Percentiles rank a stretch among this genome's conserved stretches.
Evolutionary conservation across 2,113 vertebrate species (phyloP).

Genomic region (Rynchops niger): DNA sequence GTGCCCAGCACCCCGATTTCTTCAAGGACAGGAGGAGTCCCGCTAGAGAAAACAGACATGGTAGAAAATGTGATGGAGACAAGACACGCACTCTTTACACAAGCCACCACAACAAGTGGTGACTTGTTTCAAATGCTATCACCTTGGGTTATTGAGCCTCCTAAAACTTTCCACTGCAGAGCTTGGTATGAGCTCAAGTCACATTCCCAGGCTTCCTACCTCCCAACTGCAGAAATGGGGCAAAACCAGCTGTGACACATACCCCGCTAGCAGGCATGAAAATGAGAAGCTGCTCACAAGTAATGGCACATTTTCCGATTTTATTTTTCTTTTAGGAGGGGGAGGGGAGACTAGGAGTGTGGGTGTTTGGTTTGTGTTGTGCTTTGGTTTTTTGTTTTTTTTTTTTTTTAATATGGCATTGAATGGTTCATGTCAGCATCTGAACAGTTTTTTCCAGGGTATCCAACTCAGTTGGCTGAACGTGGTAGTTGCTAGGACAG

Average conservation of each 20-base stretch:
- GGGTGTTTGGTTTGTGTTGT: neutral
- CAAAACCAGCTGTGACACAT: neutral
- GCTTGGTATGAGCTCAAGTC: neutral
- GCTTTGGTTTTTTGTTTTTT: neutral
- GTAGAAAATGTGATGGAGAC: fast-evolving
- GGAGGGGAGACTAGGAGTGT: no score
- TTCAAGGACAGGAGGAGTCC: neutral
- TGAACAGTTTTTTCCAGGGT: neutral
- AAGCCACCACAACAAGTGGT: neutral
- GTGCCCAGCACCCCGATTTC: neutral
- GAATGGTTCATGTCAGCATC: neutral
- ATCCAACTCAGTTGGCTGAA: neutral
- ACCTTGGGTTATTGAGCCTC: neutral
- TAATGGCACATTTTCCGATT: neutral
- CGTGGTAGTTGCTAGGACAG: neutral
- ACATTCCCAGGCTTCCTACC: neutral
- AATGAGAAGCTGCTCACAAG: neutral
- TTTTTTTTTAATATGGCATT: neutral
- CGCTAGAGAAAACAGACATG: fast-evolving
- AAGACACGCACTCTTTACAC: neutral
- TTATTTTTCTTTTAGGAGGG: no score
- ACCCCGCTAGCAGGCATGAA: neutral
- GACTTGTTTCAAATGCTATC: neutral
- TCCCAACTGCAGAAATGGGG: neutral
- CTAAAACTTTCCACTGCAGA: neutral